These are phyloP conservation scores for Falco biarmicus DNA, from an alignment of 2,797 vertebrate species.

Conservation along the genomic window DNA sequence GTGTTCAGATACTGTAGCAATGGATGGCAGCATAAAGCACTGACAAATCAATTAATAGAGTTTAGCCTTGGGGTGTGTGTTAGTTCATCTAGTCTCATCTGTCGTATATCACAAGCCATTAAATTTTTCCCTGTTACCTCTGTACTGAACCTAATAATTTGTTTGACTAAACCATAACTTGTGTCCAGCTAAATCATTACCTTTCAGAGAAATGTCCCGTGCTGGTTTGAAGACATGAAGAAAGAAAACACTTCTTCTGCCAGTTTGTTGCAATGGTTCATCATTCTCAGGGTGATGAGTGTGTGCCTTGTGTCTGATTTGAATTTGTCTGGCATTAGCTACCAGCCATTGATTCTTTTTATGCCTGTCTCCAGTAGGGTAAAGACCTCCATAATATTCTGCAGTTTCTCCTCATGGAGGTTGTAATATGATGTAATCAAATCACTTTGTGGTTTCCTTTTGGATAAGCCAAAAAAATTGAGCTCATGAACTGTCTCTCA, in stretches of 20 bases:
- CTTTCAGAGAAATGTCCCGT: neutral
- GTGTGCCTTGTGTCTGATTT: neutral
- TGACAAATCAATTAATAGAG: constrained; percentile 28
- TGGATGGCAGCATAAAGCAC: constrained; percentile 5
- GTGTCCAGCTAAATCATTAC: neutral
- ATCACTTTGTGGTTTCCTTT: neutral
- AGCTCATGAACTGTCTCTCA: neutral
- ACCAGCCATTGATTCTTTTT: neutral
- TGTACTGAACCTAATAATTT: neutral
- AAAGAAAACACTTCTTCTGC: neutral
- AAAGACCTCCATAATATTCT: neutral
- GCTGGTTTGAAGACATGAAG: neutral
- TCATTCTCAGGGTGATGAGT: neutral
- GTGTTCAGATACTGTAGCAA: neutral
- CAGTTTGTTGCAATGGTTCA: neutral
- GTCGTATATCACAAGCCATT: neutral
- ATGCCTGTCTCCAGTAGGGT: neutral
- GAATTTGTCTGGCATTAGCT: neutral
- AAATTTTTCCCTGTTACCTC: neutral
- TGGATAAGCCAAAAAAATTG: neutral
- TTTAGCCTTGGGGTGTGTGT: neutral
- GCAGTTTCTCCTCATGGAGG: neutral
- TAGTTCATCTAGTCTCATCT: neutral
- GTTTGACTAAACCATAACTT: neutral
- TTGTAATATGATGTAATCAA: neutral